Percentiles rank a stretch among this genome's conserved stretches.
These are phyloP conservation scores for Sminthurides aquaticus DNA, from an alignment of 2,888 invertebrate genomes.

Conservation along the genomic window DNA sequence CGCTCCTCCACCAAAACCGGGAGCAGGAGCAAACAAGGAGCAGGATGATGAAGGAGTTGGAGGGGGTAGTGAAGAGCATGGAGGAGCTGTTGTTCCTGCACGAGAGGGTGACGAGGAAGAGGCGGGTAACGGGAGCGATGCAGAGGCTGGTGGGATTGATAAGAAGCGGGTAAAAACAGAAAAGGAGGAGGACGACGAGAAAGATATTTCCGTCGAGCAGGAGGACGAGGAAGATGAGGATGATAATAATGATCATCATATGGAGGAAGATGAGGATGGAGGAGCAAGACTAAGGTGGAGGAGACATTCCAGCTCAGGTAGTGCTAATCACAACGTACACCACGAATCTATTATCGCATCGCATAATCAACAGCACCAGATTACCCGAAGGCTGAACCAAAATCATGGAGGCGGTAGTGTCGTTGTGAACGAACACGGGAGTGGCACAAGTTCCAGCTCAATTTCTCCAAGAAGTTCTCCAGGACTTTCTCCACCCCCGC, in stretches of 20 bases:
- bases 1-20: too few relatives aligned
- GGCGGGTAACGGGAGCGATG: conserved; percentile 5
- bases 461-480: conserved; percentile 41
- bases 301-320: background rate
- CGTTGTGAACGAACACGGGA: background rate
- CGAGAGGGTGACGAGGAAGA: background rate
- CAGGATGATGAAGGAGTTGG: background rate
- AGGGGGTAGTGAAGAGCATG: background rate
- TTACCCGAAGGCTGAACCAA: background rate
- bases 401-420: background rate
- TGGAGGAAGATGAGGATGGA: conserved; percentile 12
- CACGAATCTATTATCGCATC: too few relatives aligned
- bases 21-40: too few relatives aligned
- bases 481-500: conserved; percentile 35
- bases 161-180: background rate
- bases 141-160: background rate
- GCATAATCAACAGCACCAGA: too few relatives aligned
- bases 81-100: too few relatives aligned
- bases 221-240: conserved; percentile 11
- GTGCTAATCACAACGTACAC: background rate
- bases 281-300: background rate
- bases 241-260: conserved; percentile 4
- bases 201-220: background rate
- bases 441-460: conserved; percentile 34
- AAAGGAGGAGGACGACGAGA: background rate